phyloP scores from a whole-genome alignment of 2,888 invertebrate species.

The Athalia rosae region DNA sequence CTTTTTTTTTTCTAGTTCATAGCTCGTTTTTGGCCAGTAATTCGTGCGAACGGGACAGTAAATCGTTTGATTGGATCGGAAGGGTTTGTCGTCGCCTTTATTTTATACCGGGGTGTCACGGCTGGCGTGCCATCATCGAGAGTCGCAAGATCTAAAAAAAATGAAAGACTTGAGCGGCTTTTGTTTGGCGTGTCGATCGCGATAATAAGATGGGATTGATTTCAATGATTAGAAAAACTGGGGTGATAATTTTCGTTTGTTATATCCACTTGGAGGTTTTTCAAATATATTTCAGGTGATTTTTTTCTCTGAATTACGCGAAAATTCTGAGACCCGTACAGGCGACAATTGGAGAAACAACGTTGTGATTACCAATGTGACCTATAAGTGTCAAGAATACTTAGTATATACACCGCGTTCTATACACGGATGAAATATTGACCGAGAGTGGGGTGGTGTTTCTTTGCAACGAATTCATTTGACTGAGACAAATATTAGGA shows the following conservation, averaged over 20 bases:
- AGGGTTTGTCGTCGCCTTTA: slow-evolving; percentile 1
- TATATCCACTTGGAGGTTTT: slow-evolving; percentile 1
- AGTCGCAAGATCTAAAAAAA: background rate
- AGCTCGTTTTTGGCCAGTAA: background rate
- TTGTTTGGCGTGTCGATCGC: background rate
- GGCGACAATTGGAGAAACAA: slow-evolving; percentile 18
- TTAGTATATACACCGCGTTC: background rate
- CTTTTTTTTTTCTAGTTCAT: slow-evolving; percentile 15
- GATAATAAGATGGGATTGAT: background rate
- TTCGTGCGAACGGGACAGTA: background rate
- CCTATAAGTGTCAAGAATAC: slow-evolving; percentile 44
- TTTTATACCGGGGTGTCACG: background rate
- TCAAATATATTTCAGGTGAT: background rate
- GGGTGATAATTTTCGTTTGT: background rate
- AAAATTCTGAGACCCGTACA: background rate
- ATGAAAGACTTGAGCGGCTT: background rate
- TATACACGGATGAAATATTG: slow-evolving; percentile 29
- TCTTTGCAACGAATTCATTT: slow-evolving; percentile 5
- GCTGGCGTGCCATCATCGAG: slow-evolving; percentile 2
- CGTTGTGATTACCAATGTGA: slow-evolving; percentile 40
- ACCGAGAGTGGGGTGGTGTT: slow-evolving; percentile 13
- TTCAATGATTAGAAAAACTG: background rate
- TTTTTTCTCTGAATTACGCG: slow-evolving; percentile 19
- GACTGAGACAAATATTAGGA: background rate
- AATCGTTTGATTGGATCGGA: slow-evolving; percentile 10